A percentile compares a stretch with the other conserved stretches of the same genome.
phyloP scores from a whole-genome alignment of 2,888 invertebrate genomes.

The Drosophila aldrichi region DNA sequence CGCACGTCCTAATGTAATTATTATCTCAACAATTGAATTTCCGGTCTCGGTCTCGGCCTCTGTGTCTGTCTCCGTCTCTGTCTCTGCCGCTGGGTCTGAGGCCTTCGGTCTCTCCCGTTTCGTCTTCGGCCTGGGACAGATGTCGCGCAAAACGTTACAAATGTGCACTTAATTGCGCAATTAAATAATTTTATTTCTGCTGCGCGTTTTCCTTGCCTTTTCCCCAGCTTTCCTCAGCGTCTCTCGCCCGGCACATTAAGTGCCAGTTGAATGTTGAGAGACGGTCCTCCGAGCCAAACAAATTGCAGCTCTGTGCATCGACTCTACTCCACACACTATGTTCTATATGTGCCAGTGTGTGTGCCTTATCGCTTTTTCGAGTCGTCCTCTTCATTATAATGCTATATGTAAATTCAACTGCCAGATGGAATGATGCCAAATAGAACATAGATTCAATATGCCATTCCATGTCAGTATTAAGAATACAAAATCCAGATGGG shows the following conservation, averaged over 20 bases:
- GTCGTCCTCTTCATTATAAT: conserved; percentile 36
- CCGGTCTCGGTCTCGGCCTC: conserved; percentile 73
- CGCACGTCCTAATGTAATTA: conserved; percentile 83
- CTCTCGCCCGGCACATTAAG: conserved; percentile 25
- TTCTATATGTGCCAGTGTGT: conserved; percentile 1
- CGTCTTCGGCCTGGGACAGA: conserved; percentile 64
- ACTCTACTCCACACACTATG: conserved; percentile 4
- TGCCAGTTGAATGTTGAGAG: conserved; percentile 52
- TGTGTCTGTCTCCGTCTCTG: conserved; percentile 28
- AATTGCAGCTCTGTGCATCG: conserved; percentile 53
- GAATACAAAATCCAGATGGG: too few relatives aligned
- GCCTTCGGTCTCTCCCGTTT: conserved; percentile 34
- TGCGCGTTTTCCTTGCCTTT: conserved; percentile 46
- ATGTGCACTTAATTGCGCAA: conserved; percentile 84
- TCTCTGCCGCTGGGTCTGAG: conserved; percentile 25
- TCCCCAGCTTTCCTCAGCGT: conserved; percentile 22
- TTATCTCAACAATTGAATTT: conserved; percentile 84
- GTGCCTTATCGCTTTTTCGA: conserved; percentile 34
- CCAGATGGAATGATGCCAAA: conserved; percentile 18
- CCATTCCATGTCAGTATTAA: not conserved
- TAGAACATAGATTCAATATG: not conserved
- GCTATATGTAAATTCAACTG: conserved; percentile 16
- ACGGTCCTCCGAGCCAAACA: conserved; percentile 56
- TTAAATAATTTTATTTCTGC: conserved; percentile 83
- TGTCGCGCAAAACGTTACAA: conserved; percentile 83